Percentiles rank a stretch among this genome's conserved stretches.
phyloP scores from a whole-genome alignment of 1,140 invertebrate genomes.

The Hirudo medicinalis region DNA sequence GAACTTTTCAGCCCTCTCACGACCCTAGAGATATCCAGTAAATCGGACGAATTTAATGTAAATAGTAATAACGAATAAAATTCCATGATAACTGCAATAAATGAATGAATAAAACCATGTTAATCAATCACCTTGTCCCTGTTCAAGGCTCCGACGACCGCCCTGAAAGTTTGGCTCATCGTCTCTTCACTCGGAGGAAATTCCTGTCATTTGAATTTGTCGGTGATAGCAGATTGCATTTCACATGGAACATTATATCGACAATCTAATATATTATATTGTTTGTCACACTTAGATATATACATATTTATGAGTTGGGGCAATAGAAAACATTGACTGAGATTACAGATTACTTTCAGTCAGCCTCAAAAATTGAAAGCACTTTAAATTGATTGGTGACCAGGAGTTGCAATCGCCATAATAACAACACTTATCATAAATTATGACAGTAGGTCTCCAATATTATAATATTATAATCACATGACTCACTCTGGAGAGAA shows the following conservation, averaged over 20 bases:
- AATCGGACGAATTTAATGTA: background rate
- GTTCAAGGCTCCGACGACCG: conserved; percentile 61
- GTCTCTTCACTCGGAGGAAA: conserved; percentile 56
- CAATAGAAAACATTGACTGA: too few species aligned
- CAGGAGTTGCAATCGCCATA: too few species aligned
- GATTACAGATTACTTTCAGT: too few species aligned
- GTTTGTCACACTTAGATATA: too few species aligned
- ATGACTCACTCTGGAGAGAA: conserved; percentile 54
- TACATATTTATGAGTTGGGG: too few species aligned
- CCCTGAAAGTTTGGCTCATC: conserved; percentile 61
- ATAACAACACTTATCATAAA: too few species aligned
- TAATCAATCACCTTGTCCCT: conserved; percentile 30
- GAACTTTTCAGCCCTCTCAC: conserved; percentile 55
- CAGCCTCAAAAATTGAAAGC: too few species aligned
- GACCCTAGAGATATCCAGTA: conserved; percentile 34
- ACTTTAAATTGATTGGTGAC: too few species aligned
- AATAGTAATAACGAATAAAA: too few species aligned
- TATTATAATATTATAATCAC: conserved; percentile 2
- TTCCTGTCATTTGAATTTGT: conserved; percentile 49
- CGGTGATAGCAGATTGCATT: background rate
- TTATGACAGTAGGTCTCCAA: background rate
- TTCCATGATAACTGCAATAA: too few species aligned
- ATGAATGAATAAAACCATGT: background rate
- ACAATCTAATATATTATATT: too few species aligned
- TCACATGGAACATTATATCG: background rate